Percentiles rank a stretch among this genome's conserved stretches.
Conservation (phyloP, 2,888 invertebrate species). For the Chrysotoxum bicinctum region DNA sequence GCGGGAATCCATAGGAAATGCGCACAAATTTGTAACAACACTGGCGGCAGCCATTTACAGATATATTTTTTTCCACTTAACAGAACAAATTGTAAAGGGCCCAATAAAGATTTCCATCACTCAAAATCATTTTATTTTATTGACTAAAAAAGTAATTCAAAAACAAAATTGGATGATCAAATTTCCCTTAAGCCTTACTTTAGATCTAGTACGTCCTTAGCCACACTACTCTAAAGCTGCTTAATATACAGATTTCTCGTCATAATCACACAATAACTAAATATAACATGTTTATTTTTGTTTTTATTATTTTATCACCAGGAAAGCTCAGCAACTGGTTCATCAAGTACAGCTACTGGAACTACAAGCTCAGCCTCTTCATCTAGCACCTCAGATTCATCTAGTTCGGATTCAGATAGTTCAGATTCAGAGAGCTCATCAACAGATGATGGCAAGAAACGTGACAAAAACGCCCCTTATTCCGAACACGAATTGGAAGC, state of each 20-base stretch:
- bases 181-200: too few species aligned
- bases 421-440: conserved; percentile 81
- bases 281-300: conserved; percentile 68
- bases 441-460: conserved; percentile 74
- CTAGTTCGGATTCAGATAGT: conserved; percentile 82
- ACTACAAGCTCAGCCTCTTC: conserved; percentile 81
- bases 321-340: conserved; percentile 81
- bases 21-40: too few species aligned
- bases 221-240: background rate
- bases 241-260: background rate
- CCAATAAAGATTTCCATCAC: too few species aligned
- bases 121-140: too few species aligned
- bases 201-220: too few species aligned
- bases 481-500: conserved; percentile 79
- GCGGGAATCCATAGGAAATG: too few species aligned
- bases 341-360: conserved; percentile 77
- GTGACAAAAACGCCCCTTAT: conserved; percentile 74
- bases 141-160: too few species aligned
- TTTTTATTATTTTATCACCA: conserved; percentile 50
- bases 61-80: too few species aligned
- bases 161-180: too few species aligned
- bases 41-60: too few species aligned
- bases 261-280: background rate
- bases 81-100: too few species aligned
- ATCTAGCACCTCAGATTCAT: conserved; percentile 81